Percentiles rank a stretch among this genome's conserved stretches.
These are phyloP conservation scores for Melanotus villosus DNA, from an alignment of 2,888 invertebrate genomes.

Conservation along the genomic window DNA sequence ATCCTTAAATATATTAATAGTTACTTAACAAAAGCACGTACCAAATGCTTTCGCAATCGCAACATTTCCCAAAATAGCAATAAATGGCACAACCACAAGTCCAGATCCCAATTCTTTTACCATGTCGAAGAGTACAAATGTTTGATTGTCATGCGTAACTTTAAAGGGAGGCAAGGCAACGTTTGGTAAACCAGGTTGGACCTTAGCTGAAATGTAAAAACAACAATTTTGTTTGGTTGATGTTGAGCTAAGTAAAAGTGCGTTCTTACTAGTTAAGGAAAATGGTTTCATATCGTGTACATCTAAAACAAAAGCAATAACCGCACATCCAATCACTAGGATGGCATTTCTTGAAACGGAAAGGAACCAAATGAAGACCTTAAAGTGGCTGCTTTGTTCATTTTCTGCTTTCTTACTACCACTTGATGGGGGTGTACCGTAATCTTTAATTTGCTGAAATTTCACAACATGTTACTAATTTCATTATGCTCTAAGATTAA, in stretches of 20 bases:
- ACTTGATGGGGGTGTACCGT: slow-evolving; percentile 58
- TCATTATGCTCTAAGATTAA: too few relatives aligned
- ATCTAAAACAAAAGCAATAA: slow-evolving; percentile 72
- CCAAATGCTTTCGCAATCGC: slow-evolving; percentile 90
- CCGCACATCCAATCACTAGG: slow-evolving; percentile 75
- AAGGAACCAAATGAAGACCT: slow-evolving; percentile 73
- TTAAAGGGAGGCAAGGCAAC: slow-evolving; percentile 72
- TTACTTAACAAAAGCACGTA: too few relatives aligned
- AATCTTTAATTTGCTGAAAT: slow-evolving; percentile 77
- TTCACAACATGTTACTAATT: too few relatives aligned
- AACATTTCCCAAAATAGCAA: slow-evolving; percentile 83
- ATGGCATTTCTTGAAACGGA: slow-evolving; percentile 81
- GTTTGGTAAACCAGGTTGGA: slow-evolving; percentile 75
- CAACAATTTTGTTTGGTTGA: too few relatives aligned
- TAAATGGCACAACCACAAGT: slow-evolving; percentile 79
- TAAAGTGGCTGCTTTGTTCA: slow-evolving; percentile 54
- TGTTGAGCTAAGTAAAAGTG: too few relatives aligned
- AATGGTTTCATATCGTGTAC: slow-evolving; percentile 70
- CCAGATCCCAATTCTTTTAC: slow-evolving; percentile 77
- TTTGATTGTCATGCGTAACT: slow-evolving; percentile 69
- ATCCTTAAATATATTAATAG: too few relatives aligned
- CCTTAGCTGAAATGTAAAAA: slow-evolving; percentile 70
- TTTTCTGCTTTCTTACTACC: slow-evolving; percentile 64
- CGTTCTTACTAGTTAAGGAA: slow-evolving; percentile 75
- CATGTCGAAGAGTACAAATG: slow-evolving; percentile 72